Evolutionary conservation across 2,888 invertebrate species (phyloP), one percentile per base, ranked within the genome.

Genomic region (Caenorhabditis zanzibari): DNA sequence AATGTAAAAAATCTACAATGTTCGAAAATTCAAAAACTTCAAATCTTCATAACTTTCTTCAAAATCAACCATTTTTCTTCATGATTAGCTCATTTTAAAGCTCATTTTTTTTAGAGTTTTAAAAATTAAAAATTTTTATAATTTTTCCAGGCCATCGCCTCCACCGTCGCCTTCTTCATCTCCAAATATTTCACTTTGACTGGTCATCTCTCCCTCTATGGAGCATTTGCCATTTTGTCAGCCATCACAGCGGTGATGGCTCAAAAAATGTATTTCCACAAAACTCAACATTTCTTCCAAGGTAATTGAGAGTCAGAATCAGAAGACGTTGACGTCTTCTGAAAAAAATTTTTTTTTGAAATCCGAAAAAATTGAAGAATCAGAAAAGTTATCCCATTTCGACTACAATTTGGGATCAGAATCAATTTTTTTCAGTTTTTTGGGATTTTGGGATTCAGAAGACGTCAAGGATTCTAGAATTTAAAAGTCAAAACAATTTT

Each of bases 121-220:
- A 10, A 14, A 26, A 24, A 2, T 24, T 14, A 1, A 14, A 54
- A 26, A 2, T 12, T 26, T 26, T 7, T 1, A 38, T 12, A 10
- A 6, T 22, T 19, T 19, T 47, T 82, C 3, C 56, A 82, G 82
- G 82, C 69, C 16, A 61, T 59, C 19, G 73, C 82, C 0, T 82
- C 82, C 12, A 79, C 79, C 0, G 26, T 82, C 9, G 82, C 82
- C 9, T 82, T 82, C 61, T 82, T 56, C 64, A 28, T 79, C 44
- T 79, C 77, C 22, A 73, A 74, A 44, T 79, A 58, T 28, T 82
- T 82, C 64, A 79, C 79, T 4, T 52, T 79, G 58, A 19, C 82
- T 19, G 56, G 49, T 19, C 82, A 82, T 56, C 58, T 82, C 14
- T 24, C 38, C 0, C 73, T 82, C n/a, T 77, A 82, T 47, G 82